These are phyloP conservation scores for Brachypterus glaber DNA, from an alignment of 2,888 invertebrate genomes.

Conservation along the genomic window DNA sequence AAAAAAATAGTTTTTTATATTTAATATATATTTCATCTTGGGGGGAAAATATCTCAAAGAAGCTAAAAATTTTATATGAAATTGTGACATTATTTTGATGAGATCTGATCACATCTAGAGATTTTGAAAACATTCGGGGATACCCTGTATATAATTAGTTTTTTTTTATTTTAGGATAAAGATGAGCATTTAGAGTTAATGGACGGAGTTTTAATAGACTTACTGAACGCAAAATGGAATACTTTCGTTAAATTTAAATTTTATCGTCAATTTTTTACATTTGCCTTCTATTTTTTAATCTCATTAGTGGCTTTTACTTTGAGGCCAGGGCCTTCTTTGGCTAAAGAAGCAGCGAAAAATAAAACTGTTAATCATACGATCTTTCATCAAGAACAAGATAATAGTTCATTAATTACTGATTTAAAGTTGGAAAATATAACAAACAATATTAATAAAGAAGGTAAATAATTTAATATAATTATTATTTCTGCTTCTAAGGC, in stretches of 20 bases:
- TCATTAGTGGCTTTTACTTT: constrained; percentile 82
- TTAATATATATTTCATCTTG: too few species aligned
- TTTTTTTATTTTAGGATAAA: constrained; percentile 62
- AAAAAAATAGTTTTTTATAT: too few species aligned
- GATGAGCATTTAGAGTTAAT: constrained; percentile 89
- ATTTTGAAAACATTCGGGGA: too few species aligned
- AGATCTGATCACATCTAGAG: too few species aligned
- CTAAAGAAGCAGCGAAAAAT: constrained; percentile 26
- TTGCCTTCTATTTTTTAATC: constrained; percentile 81
- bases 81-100: too few species aligned
- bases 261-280: constrained; percentile 84
- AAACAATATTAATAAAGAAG: too few species aligned
- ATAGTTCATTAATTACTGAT: constrained; percentile 14
- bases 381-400: neutral
- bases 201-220: constrained; percentile 88
- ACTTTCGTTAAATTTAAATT: constrained; percentile 92
- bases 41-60: too few species aligned
- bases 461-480: too few species aligned
- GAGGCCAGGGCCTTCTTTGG: constrained; percentile 67
- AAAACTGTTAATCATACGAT: constrained; percentile 8
- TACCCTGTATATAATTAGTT: too few species aligned
- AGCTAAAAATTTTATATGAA: too few species aligned
- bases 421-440: constrained; percentile 17
- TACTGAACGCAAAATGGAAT: constrained; percentile 96
- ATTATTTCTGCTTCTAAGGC: too few species aligned